Evolutionary conservation across 2,888 invertebrate genomes (phyloP), one percentile per base, ranked within the genome.

Genomic region (Mylabris sibirica): DNA sequence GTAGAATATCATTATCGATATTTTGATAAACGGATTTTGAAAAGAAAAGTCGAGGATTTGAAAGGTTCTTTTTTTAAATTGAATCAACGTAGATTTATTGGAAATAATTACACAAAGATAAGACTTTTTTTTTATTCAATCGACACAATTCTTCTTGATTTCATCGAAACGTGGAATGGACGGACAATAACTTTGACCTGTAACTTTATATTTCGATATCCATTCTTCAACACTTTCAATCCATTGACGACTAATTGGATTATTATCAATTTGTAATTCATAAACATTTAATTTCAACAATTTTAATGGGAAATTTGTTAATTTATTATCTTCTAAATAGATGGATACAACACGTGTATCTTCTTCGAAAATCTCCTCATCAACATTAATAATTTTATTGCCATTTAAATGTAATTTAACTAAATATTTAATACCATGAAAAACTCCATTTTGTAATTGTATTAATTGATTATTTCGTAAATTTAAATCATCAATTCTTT

Each of bases 251-350:
- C 9, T 22, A 41, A 61, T 8, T 1, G 61, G 61, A 34, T 61
- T 61, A 8, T 24, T 20, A 2, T 38, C 20, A 22, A 61, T 41
- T 9, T 0, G 14, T 24, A 61, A 6, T 38, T 61, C 20, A 6
- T 11, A 1, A 2, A 61, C 3, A n/a, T 35, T 61, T 8, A 2
- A 20, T 61, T 61, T 61, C 8, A 61, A 34, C 24, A 11, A 11
- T n/a, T n/a, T 38, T 20, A 22, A 24, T 2, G 61, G 61, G 8
- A 61, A 61, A 20, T 38, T 12, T 8, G 5, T 3, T 61, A 61
- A 20, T 41, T 17, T 35, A 41, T 61, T 61, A 41, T 61, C 35
- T 20, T 41, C 22, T 24, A 61, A 17, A 61, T 24, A 24, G 8
- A 61, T 41, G 14, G 61, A 61, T 38, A 2, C 17, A 6, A 41